These are phyloP conservation scores for Eupithecia dodoneata DNA, from an alignment of 2,888 invertebrate genomes.

Conservation along the genomic window DNA sequence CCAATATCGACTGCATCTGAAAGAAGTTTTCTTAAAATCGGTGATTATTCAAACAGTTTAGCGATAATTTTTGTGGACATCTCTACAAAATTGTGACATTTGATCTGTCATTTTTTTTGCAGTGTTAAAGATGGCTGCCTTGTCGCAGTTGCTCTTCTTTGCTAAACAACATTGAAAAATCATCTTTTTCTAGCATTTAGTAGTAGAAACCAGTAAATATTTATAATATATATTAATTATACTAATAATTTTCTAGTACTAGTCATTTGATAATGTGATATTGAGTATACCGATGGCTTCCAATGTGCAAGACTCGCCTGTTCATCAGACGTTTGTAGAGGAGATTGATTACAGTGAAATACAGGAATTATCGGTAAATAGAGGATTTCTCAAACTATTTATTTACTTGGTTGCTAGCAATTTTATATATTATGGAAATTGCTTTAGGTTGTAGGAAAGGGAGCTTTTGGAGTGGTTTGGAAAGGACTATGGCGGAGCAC, in stretches of 20 bases:
- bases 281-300: slow-evolving; percentile 82
- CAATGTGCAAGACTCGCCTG: slow-evolving; percentile 79
- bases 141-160: slow-evolving; percentile 82
- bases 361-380: slow-evolving; percentile 87
- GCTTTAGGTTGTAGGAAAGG: slow-evolving; percentile 93
- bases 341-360: slow-evolving; percentile 92
- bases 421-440: slow-evolving; percentile 40
- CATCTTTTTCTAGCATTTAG: slow-evolving; percentile 69
- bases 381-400: slow-evolving; percentile 29
- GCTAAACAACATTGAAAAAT: slow-evolving; percentile 81
- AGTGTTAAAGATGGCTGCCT: slow-evolving; percentile 82
- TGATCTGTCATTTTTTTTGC: slow-evolving; percentile 47
- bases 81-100: slow-evolving; percentile 54
- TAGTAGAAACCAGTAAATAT: slow-evolving; percentile 55
- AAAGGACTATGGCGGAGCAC: slow-evolving; percentile 94
- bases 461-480: slow-evolving; percentile 97
- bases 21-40: not conserved
- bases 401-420: slow-evolving; percentile 17
- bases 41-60: not conserved
- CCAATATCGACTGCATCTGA: too few species aligned
- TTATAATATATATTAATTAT: slow-evolving; percentile 49
- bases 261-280: slow-evolving; percentile 82
- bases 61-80: slow-evolving; percentile 25
- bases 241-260: slow-evolving; percentile 58
- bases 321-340: slow-evolving; percentile 87